A percentile compares a stretch with the other conserved stretches of the same genome.
phyloP scores from a whole-genome alignment of 2,113 vertebrate genomes.

The Serranochromis macrocephalus region DNA sequence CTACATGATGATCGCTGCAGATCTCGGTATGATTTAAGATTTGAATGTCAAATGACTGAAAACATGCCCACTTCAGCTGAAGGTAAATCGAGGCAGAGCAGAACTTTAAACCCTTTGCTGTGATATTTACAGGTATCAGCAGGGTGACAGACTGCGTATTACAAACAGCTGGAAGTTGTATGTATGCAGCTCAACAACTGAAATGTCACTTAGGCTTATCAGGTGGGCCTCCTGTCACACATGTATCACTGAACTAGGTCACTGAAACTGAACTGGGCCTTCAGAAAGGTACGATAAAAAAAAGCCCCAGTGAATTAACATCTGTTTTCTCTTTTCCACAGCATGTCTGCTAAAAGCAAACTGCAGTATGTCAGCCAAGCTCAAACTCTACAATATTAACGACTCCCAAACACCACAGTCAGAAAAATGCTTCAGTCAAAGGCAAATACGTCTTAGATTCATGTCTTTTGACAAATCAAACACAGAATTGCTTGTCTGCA shows the following conservation, averaged over 20 bases:
- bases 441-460: not conserved
- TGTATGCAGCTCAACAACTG: not conserved
- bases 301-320: not conserved
- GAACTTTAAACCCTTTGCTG: not conserved
- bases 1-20: conserved; percentile 23
- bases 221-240: not conserved
- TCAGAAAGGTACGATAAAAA: not conserved
- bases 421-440: not conserved
- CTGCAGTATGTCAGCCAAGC: not conserved
- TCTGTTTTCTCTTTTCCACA: not conserved
- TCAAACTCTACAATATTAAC: not conserved
- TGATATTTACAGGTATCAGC: not conserved
- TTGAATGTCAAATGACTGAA: not conserved
- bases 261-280: not conserved
- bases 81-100: not conserved
- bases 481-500: not conserved
- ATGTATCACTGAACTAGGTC: not conserved
- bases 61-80: not conserved
- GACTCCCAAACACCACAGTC: not conserved
- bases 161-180: not conserved
- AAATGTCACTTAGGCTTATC: not conserved
- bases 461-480: not conserved
- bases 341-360: not conserved
- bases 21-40: conserved; percentile 44
- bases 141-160: accelerated